These are phyloP conservation scores for Ursus arctos DNA, from an alignment of 2,113 vertebrate genomes.

Conservation along the genomic window DNA sequence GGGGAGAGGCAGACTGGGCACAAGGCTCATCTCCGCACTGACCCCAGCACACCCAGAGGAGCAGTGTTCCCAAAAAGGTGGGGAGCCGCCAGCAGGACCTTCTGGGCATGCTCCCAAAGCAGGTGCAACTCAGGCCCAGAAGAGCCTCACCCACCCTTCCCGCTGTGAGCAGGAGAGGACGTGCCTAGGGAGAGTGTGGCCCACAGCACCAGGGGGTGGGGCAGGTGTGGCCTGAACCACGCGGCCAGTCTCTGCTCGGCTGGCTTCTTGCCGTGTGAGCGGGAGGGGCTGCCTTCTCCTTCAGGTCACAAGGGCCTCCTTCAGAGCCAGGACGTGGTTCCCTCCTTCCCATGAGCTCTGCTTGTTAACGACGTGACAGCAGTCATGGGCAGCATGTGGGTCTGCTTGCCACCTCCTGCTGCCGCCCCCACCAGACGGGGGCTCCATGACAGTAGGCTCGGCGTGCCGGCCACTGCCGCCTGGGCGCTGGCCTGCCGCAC, in stretches of 20 bases:
- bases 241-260: accelerated
- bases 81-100: background rate
- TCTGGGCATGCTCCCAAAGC: background rate
- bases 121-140: too few relatives aligned
- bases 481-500: background rate
- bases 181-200: accelerated
- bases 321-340: background rate
- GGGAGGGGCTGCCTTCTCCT: background rate
- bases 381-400: background rate
- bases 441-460: background rate
- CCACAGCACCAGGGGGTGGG: accelerated
- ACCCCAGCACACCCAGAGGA: accelerated
- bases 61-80: background rate
- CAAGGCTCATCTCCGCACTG: accelerated
- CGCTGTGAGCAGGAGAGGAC: background rate
- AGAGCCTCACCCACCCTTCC: background rate
- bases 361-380: accelerated
- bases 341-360: background rate
- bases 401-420: too few relatives aligned
- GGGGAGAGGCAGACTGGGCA: background rate
- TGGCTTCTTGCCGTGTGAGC: background rate
- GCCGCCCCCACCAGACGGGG: background rate
- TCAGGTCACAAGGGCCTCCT: background rate
- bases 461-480: background rate
- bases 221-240: accelerated